Conservation (phyloP, 2,113 vertebrate species). For the Pao palembangensis region DNA sequence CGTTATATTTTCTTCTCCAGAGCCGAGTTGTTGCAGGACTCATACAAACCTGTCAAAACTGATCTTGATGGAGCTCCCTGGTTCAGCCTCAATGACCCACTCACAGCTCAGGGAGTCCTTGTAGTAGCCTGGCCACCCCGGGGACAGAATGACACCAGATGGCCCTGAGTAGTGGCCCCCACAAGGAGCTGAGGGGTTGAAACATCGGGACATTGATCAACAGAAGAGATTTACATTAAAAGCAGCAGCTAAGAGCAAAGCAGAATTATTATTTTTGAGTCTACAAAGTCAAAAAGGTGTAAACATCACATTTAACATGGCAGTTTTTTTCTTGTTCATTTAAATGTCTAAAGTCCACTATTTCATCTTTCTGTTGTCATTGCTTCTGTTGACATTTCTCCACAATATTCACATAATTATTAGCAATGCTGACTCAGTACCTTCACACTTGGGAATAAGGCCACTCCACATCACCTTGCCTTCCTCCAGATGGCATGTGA, state of each 20-base stretch:
- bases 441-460: conserved; percentile 94
- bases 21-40: conserved; percentile 29
- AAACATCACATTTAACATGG: conserved; percentile 15
- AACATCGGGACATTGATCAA: not conserved
- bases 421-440: conserved; percentile 63
- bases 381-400: conserved; percentile 11
- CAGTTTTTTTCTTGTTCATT: conserved; percentile 17
- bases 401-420: conserved; percentile 4
- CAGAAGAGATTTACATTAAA: not conserved
- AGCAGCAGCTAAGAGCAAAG: not conserved
- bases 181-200: conserved; percentile 82
- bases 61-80: conserved; percentile 96
- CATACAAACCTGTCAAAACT: conserved; percentile 92
- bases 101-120: conserved; percentile 99
- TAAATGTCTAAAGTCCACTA: not conserved
- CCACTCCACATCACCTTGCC: conserved; percentile 97
- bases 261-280: not conserved
- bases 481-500: conserved; percentile 89
- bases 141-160: conserved; percentile 94
- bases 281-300: not conserved
- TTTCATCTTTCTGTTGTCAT: conserved; percentile 3
- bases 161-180: conserved; percentile 96
- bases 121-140: conserved; percentile 98
- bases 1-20: conserved; percentile 21
- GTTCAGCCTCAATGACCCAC: conserved; percentile 98